These are phyloP conservation scores for Chromis chromis DNA, from an alignment of 2,797 vertebrate genomes.

Conservation along the genomic window DNA sequence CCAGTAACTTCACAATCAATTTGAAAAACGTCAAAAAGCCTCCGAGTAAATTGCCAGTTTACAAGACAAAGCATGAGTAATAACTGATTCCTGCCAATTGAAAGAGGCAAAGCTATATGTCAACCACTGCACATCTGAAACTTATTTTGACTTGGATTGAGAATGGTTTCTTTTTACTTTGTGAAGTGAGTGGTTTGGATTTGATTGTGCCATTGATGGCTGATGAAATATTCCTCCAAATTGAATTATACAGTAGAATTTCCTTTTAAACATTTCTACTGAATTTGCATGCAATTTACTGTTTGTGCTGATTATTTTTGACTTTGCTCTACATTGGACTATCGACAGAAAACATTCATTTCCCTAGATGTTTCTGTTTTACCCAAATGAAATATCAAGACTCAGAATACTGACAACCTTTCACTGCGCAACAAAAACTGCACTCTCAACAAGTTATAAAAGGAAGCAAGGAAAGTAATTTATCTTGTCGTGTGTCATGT, in stretches of 20 bases:
- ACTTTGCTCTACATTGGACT: neutral
- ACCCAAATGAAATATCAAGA: neutral
- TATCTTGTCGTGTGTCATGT: conserved; percentile 17
- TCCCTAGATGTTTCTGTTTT: neutral
- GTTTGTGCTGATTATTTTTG: neutral
- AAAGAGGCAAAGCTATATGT: conserved; percentile 33
- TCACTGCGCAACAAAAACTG: neutral
- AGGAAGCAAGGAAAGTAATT: conserved; percentile 3
- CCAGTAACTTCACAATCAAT: conserved; percentile 56
- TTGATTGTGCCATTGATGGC: neutral
- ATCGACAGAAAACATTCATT: neutral
- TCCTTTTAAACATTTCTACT: neutral
- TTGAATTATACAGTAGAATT: neutral
- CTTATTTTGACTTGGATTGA: conserved; percentile 18
- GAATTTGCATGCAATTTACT: neutral
- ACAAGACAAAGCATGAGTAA: conserved; percentile 55
- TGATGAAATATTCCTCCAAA: conserved; percentile 1
- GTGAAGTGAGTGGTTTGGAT: conserved; percentile 16
- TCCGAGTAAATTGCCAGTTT: conserved; percentile 48
- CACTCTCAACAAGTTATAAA: conserved; percentile 7
- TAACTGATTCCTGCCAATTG: conserved; percentile 39
- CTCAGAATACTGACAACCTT: neutral
- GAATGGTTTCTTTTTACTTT: conserved; percentile 7
- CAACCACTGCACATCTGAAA: conserved; percentile 44
- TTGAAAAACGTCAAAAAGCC: conserved; percentile 36